phyloP scores from a whole-genome alignment of 2,113 vertebrate species.

The Notothenia coriiceps region DNA sequence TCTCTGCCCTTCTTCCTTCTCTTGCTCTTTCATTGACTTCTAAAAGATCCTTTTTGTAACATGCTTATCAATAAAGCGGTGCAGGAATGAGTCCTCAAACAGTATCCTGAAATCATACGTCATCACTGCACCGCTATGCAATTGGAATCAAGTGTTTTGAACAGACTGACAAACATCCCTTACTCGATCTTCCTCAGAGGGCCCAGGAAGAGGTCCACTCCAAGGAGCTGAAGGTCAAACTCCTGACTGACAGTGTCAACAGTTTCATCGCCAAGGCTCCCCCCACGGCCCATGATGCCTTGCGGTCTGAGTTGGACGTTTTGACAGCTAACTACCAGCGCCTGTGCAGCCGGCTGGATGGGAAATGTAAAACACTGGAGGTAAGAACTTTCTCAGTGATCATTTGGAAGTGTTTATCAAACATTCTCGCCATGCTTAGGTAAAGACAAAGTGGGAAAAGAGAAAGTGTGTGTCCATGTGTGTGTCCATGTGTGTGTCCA shows the following conservation, averaged over 20 bases:
- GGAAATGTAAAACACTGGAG: conserved; percentile 97
- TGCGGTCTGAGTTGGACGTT: conserved; percentile 92
- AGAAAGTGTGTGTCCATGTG: background rate
- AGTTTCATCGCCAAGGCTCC: conserved; percentile 94
- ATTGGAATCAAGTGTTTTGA: too few relatives aligned
- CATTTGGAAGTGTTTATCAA: background rate
- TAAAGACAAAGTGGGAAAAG: background rate
- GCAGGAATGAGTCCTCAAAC: too few relatives aligned
- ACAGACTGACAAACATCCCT: background rate
- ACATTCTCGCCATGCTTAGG: background rate
- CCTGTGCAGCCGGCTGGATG: conserved; percentile 95
- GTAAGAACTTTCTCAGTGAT: conserved; percentile 70
- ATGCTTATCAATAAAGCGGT: too few relatives aligned
- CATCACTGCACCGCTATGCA: too few relatives aligned
- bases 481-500: background rate
- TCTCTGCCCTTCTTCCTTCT: background rate
- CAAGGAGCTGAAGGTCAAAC: conserved; percentile 96
- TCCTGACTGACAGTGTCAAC: conserved; percentile 93
- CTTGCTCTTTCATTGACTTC: background rate
- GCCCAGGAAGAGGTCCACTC: conserved; percentile 96
- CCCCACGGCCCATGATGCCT: conserved; percentile 92
- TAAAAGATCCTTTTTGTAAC: background rate
- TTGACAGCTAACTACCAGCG: conserved; percentile 93
- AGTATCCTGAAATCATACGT: too few relatives aligned
- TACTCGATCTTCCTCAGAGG: conserved; percentile 82